Evolutionary conservation across 2,113 vertebrate species (phyloP), one percentile per base, ranked within the genome.

Genomic region (Lophotis ruficrista): DNA sequence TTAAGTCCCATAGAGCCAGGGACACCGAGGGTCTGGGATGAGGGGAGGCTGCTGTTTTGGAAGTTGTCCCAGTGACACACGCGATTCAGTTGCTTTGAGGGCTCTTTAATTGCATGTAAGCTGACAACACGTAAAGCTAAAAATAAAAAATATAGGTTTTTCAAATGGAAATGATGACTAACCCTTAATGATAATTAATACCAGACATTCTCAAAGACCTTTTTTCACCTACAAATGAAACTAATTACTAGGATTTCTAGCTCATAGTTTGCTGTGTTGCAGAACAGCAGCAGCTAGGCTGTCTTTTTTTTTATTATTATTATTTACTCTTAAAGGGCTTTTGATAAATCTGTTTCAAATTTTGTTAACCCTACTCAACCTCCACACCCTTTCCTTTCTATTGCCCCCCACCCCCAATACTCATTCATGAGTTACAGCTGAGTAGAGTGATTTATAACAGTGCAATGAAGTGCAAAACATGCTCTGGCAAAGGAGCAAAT

Each of bases 371-470:
- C 93, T 88, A 76, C 56, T 94, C 92, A 96, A 93, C 73, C 79
- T 94, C 90, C 89, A 86, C 69, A 85, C 91, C 86, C 93, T 96
- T 94, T 95, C 88, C 90, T 91, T 87, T 90, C 92, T 58, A 54
- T 85, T 96, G 76, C 48, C 64, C 83, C 76, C 23, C 60, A 73
- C 71, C 48, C 50, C 91, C 86, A 84, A 27, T 85, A 97, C 94
- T 92, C 94, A 95, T 97, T 97, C 97, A 98, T 96, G 96, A 98
- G 96, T 97, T 98, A 96, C 97, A 97, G 96, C 97, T 97, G 97
- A 97, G 94, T 91, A 97, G 97, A 98, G 96, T 98, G 98, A 98
- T 98, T 98, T 98, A 98, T 96, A 98, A 91, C 75, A 96, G 96
- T 50, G 95, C 89, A 91, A 91, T 95, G 95, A 97, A 92, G 96